These are phyloP conservation scores for Sebastolobus alascanus DNA, from an alignment of 2,797 vertebrate species.

Conservation along the genomic window DNA sequence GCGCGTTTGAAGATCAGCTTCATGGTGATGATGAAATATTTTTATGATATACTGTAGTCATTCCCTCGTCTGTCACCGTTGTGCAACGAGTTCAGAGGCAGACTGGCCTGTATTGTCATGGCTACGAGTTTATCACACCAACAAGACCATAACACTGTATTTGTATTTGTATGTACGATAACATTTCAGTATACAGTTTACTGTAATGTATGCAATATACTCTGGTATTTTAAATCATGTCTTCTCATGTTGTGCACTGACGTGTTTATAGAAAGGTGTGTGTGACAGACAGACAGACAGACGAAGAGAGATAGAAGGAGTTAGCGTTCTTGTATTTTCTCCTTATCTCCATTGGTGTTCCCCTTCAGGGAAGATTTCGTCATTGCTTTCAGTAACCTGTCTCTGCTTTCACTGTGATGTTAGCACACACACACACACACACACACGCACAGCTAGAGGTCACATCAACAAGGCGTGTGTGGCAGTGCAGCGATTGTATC, in stretches of 20 bases:
- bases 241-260: slow-evolving; percentile 13
- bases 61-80: slow-evolving; percentile 8
- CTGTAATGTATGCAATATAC: slow-evolving; percentile 61
- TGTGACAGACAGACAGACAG: not conserved
- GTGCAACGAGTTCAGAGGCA: slow-evolving; percentile 1
- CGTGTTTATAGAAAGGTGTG: not conserved
- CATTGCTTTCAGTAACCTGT: slow-evolving; percentile 63
- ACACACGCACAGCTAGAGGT: slow-evolving; percentile 35
- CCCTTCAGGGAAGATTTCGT: slow-evolving; percentile 50
- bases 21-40: not conserved
- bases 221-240: slow-evolving; percentile 50
- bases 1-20: slow-evolving; percentile 24
- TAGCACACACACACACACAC: slow-evolving; percentile 42
- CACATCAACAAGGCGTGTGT: slow-evolving; percentile 44
- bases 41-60: slow-evolving; percentile 11
- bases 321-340: slow-evolving; percentile 18
- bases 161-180: slow-evolving; percentile 58
- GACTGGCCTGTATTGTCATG: not conserved
- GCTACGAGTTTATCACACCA: slow-evolving; percentile 30
- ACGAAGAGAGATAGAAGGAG: not conserved
- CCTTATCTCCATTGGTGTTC: slow-evolving; percentile 30
- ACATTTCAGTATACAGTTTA: slow-evolving; percentile 51
- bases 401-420: slow-evolving; percentile 80
- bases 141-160: slow-evolving; percentile 62
- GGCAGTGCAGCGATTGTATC: slow-evolving; percentile 25